Evolutionary conservation across 35 echinoderm and acorn worm genomes (phyloP), one percentile per base, ranked within the genome.

Genomic region (Diadema setosum): DNA sequence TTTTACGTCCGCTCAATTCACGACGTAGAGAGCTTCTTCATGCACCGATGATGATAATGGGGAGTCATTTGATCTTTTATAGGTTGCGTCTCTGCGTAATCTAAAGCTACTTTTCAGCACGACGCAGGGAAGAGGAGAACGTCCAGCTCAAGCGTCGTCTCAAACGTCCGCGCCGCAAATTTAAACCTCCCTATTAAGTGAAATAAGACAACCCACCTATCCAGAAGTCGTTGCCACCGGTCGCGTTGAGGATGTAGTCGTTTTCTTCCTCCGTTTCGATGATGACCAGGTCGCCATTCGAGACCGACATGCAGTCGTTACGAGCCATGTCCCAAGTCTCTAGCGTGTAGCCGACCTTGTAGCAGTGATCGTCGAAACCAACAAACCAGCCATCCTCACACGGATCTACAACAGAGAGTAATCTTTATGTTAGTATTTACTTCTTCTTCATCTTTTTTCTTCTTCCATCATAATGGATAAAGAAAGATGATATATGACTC

Each of bases 251-350:
- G 15, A 98, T 83, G 59, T 85, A 94, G 5, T 81, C 58, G 82
- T 88, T 91, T 82, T 98, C 96, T 16, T 6, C 74, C 39, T 41
- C 52, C 14, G 93, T 91, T 30, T 94, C 96, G 44, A 98, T 94
- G 81, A 98, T 65, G 46, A 92, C 92, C 20, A 98, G 85, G 45
- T 98, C 96, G 25, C 96, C 92, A 89, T 86, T 85, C 18, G 88
- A 85, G 25, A 87, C 78, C 25, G 83, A 64, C 70, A 70, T 58
- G 41, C 96, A 98, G 17, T 89, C 78, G 12, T 87, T 40, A 42
- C 96, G 46, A 11, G 96, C 96, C 18, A 92, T 89, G 3, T 59
- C 46, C 85, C 86, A 92, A 5, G 27, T 83, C 48, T 67, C 32
- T 1, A 90, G 45, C 3, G 5, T 17, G 7, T 65, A 49, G 4